These are phyloP conservation scores for Lutjanus argentimaculatus DNA, from an alignment of 2,797 vertebrate genomes.

Conservation along the genomic window DNA sequence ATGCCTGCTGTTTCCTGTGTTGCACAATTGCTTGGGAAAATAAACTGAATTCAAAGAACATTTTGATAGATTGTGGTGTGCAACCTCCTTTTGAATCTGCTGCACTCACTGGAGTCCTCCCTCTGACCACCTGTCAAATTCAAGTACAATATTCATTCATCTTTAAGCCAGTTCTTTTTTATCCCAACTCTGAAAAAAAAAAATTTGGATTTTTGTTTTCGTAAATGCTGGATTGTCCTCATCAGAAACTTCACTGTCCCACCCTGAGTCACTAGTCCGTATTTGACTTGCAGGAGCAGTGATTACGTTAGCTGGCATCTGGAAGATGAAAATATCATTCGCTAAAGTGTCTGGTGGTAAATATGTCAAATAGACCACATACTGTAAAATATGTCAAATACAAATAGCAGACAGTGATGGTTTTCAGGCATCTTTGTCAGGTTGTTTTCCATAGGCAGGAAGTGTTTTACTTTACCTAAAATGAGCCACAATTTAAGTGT, in stretches of 20 bases:
- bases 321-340: too few relatives aligned
- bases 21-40: neutral
- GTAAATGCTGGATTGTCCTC: neutral
- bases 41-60: neutral
- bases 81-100: neutral
- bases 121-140: constrained; percentile 18
- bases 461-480: too few relatives aligned
- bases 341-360: too few relatives aligned
- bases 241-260: neutral
- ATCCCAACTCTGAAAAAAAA: neutral
- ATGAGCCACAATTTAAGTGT: too few relatives aligned
- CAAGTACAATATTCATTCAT: neutral
- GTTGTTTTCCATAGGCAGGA: neutral
- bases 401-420: too few relatives aligned
- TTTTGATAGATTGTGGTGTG: constrained; percentile 5
- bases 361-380: too few relatives aligned
- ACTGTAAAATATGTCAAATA: too few relatives aligned
- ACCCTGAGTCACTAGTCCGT: neutral
- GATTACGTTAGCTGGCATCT: neutral
- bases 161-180: neutral
- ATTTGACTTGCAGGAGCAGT: neutral
- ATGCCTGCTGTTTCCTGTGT: neutral
- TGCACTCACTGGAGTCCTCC: neutral
- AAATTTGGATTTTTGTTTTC: neutral
- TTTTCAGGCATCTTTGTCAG: too few relatives aligned